These are phyloP conservation scores for Orestias chungarensis DNA, from an alignment of 2,797 vertebrate species.

Conservation along the genomic window DNA sequence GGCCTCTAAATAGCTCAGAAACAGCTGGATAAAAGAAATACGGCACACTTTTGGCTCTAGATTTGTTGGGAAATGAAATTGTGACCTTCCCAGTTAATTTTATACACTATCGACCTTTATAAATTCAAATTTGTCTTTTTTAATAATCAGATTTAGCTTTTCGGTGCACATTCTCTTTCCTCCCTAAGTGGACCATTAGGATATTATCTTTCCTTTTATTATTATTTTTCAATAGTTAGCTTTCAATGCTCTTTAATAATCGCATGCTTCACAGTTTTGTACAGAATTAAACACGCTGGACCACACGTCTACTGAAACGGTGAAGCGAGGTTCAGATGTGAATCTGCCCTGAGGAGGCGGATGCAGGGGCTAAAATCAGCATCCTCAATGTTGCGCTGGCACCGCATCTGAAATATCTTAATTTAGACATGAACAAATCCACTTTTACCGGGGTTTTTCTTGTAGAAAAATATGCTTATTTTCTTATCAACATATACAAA, in stretches of 20 bases:
- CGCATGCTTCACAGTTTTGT: neutral
- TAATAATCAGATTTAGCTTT: no score
- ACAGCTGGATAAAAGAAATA: neutral
- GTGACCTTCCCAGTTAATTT: neutral
- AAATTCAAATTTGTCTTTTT: neutral
- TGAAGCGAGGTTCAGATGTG: neutral
- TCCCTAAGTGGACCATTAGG: no score
- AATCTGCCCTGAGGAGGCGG: neutral
- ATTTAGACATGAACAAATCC: neutral
- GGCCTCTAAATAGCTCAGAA: neutral
- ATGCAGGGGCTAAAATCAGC: neutral
- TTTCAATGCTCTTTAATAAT: neutral
- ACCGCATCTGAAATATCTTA: neutral
- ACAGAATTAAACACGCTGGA: no score
- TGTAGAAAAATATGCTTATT: neutral
- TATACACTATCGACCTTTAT: neutral
- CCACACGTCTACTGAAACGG: no score
- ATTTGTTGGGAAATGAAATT: neutral
- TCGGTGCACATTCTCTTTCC: no score
- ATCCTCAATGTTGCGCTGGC: neutral
- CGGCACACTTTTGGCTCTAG: neutral
- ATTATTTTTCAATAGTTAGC: neutral
- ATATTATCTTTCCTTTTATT: neutral
- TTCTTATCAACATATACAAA: neutral
- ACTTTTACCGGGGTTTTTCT: neutral